A percentile compares a stretch with the other conserved stretches of the same genome.
Evolutionary conservation across 2,113 vertebrate species (phyloP).

Genomic region (Arvicanthis niloticus): DNA sequence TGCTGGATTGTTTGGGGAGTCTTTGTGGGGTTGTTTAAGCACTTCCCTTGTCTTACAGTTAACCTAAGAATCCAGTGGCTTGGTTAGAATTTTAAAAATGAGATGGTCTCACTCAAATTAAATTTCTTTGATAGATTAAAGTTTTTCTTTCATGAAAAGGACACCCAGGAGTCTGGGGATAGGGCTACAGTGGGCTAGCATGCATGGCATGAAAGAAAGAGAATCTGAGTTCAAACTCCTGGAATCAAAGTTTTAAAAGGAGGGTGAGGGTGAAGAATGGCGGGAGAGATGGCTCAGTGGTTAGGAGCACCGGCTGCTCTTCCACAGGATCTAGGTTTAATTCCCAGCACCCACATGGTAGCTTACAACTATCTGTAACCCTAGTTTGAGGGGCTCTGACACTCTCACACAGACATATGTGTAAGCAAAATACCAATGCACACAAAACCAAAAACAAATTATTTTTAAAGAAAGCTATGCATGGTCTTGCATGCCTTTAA

Average conservation of each 20-base stretch:
- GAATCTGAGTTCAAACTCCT: neutral
- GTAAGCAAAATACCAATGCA: neutral
- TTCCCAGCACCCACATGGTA: no score
- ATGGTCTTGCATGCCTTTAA: neutral
- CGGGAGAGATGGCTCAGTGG: no score
- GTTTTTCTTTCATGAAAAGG: slow-evolving; percentile 20
- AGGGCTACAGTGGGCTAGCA: no score
- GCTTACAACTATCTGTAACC: neutral
- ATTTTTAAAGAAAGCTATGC: neutral
- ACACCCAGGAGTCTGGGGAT: slow-evolving; percentile 8
- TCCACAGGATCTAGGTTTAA: no score
- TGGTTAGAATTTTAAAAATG: neutral
- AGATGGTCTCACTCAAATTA: neutral
- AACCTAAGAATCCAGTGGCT: neutral
- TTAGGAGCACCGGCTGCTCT: no score
- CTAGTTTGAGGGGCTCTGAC: neutral
- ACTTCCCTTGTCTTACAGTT: slow-evolving; percentile 4
- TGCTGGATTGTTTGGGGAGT: neutral
- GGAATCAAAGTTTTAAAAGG: neutral
- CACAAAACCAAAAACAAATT: neutral
- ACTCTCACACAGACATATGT: neutral
- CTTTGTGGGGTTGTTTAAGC: neutral
- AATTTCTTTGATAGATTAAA: neutral
- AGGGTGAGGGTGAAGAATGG: no score
- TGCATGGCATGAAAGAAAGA: neutral